Conservation (phyloP, 2,888 invertebrate genomes). For the Conops quadrifasciatus region DNA sequence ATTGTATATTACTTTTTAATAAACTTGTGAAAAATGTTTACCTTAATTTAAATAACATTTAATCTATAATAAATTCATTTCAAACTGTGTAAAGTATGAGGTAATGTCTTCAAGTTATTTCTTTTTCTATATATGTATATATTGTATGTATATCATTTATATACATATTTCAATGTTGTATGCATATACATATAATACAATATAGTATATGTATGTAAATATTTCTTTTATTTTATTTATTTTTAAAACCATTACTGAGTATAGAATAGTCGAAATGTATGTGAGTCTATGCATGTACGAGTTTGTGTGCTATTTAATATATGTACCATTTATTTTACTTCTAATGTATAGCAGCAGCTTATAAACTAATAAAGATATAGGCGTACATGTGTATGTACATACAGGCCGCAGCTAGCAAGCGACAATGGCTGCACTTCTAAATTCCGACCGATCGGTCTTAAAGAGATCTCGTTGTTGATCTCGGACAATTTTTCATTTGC, state of each 20-base stretch:
- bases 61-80: slow-evolving; percentile 27
- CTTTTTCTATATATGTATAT: slow-evolving; percentile 36
- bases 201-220: background rate
- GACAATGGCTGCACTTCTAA: background rate
- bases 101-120: slow-evolving; percentile 58
- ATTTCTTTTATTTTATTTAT: background rate
- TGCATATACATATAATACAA: background rate
- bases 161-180: background rate
- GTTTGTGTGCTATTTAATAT: slow-evolving; percentile 31
- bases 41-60: slow-evolving; percentile 29
- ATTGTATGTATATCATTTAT: slow-evolving; percentile 13
- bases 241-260: slow-evolving; percentile 30
- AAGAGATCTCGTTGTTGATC: too few relatives aligned
- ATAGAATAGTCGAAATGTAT: background rate
- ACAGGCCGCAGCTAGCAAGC: background rate
- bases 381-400: too few relatives aligned
- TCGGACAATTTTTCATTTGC: too few relatives aligned
- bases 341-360: background rate
- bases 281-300: slow-evolving; percentile 24
- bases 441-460: too few relatives aligned
- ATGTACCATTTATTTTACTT: slow-evolving; percentile 26
- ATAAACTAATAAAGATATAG: background rate
- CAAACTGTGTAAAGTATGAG: slow-evolving; percentile 53
- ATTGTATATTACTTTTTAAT: slow-evolving; percentile 30
- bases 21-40: slow-evolving; percentile 27